Evolutionary conservation across 2,113 vertebrate species (phyloP), one percentile per base, ranked within the genome.

Genomic region (Brachyistius frenatus): DNA sequence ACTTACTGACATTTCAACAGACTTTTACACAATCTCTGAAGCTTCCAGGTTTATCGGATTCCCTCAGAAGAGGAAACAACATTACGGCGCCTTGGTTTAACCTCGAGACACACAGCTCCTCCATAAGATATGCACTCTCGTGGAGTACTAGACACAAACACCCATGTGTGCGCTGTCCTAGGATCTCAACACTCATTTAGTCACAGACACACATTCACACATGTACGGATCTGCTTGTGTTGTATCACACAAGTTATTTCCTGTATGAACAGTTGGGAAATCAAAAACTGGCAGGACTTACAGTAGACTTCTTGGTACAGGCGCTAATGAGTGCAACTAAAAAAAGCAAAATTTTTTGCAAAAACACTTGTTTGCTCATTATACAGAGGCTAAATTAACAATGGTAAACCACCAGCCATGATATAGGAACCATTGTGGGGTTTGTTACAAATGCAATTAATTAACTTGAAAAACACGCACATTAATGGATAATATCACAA

Each of bases 1-100:
- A 36, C 66, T 46, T 46, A 10, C 32, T 66, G 64, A 44, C 31
- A 73, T 62, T 46, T 75, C 15, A 47, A 7, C 56, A 54, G 16
- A 49, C 1, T 69, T 6, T 49, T 36, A 60, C n/a, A 47, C 23
- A 36, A 35, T 5, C 6, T 0, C 33, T 65, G 57, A 5, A 68
- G 49, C 61, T 57, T 36, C 55, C n/a, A 52, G 66, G n/a, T 63
- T 79, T 16, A 57, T 70, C 10, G 54, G 15, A 50, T 5, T 0
- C 62, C 47, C 46, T 65, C 10, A 57, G n/a, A 23, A 47, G n/a
- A 15, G 30, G 49, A 53, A 37, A 53, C 4, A 37, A 65, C 5
- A 16, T 16, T 7, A 32, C 15, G 9, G 52, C 49, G 39, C 23
- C 23, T 37, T 36, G 56, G 41, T 56, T 35, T 53, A 13, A 36